Percentiles rank a stretch among this genome's conserved stretches.
Conservation (phyloP, 1,140 invertebrate genomes). For the Calliopsis andreniformis region DNA sequence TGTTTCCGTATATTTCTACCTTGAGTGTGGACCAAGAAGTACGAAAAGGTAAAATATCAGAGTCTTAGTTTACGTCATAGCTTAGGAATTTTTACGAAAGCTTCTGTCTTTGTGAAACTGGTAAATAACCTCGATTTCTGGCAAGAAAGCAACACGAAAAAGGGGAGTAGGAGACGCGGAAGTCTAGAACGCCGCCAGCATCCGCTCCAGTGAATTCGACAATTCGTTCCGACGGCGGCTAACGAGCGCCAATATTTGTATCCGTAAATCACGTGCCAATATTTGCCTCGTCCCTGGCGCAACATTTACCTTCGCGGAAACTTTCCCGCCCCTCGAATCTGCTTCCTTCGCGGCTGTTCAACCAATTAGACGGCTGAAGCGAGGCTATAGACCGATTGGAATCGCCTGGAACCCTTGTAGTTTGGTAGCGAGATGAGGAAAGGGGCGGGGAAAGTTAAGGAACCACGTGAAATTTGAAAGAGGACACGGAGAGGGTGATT, state of each 20-base stretch:
- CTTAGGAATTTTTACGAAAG: no score
- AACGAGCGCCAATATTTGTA: constrained; percentile 68
- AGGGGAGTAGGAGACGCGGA: no score
- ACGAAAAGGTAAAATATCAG: no score
- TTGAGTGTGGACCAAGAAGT: no score
- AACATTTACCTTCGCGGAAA: constrained; percentile 55
- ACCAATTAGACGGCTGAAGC: constrained; percentile 35
- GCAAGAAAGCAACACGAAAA: no score
- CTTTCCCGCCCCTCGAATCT: constrained; percentile 32
- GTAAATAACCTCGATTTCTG: no score
- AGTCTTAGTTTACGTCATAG: no score
- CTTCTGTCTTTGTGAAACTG: no score
- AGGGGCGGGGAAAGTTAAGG: not conserved
- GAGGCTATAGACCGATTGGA: not conserved
- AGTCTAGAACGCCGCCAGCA: constrained; percentile 14
- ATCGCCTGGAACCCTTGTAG: no score
- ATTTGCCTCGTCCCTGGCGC: constrained; percentile 49
- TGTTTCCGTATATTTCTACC: no score
- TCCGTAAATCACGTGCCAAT: constrained; percentile 64
- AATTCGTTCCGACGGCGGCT: constrained; percentile 54
- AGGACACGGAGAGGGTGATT: constrained; percentile 47
- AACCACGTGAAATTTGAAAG: constrained; percentile 15
- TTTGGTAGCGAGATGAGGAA: not conserved
- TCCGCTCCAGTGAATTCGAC: constrained; percentile 37
- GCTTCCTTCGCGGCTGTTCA: not conserved